phyloP scores from a whole-genome alignment of 2,113 vertebrate species.

The Calyptommatus sinebrachiatus region DNA sequence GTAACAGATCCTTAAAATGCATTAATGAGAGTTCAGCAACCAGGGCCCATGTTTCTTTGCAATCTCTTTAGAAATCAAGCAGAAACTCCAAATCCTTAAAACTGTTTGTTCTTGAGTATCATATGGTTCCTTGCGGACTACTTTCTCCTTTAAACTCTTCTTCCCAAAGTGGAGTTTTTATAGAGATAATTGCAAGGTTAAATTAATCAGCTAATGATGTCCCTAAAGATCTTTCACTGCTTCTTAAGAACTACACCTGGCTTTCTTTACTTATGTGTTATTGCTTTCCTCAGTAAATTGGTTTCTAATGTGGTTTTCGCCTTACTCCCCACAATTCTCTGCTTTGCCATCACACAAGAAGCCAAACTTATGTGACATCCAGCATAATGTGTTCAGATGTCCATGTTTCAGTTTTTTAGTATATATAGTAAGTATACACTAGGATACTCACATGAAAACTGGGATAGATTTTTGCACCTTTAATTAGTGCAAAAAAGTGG shows the following conservation, averaged over 20 bases:
- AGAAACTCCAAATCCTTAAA: constrained; percentile 19
- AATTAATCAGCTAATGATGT: background rate
- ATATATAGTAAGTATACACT: background rate
- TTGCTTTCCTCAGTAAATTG: constrained; percentile 19
- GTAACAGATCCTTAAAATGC: too few species aligned
- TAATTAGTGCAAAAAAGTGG: background rate
- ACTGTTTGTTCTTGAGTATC: constrained; percentile 2
- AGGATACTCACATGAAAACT: background rate
- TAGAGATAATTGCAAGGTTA: constrained; percentile 13
- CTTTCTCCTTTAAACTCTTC: background rate
- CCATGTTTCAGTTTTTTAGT: background rate
- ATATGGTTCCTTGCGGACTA: constrained; percentile 32
- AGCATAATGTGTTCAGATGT: background rate
- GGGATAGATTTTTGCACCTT: too few species aligned
- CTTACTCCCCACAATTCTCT: background rate
- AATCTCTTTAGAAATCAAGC: constrained; percentile 27
- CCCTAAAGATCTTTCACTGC: background rate
- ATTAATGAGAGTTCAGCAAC: too few species aligned
- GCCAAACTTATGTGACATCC: background rate
- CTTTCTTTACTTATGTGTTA: background rate
- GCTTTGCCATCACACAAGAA: background rate
- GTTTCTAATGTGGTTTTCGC: background rate
- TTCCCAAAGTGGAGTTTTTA: constrained; percentile 27
- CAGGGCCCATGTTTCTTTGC: constrained; percentile 10
- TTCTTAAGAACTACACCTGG: constrained; percentile 1